phyloP scores from a whole-genome alignment of 2,888 invertebrate genomes.

The Sepioteuthis lessoniana region DNA sequence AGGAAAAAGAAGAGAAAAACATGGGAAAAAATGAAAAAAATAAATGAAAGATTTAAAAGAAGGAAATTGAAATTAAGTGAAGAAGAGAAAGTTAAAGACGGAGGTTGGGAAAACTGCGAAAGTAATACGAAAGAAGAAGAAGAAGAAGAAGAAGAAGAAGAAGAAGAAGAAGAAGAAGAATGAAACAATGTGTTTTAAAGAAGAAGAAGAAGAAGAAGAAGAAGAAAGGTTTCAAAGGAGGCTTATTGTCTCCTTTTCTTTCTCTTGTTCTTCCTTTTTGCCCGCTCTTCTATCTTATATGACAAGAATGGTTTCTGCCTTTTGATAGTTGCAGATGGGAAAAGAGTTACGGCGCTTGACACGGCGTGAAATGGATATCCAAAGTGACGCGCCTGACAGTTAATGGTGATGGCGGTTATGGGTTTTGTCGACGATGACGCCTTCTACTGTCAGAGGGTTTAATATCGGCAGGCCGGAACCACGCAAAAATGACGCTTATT shows the following conservation, averaged over 20 bases:
- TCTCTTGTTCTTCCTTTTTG: neutral
- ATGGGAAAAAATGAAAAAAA: too few relatives aligned
- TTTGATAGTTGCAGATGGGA: neutral
- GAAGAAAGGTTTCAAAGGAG: neutral
- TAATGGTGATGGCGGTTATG: neutral
- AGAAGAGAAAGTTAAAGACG: neutral
- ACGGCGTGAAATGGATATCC: conserved; percentile 11
- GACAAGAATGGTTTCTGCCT: neutral
- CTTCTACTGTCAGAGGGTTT: neutral
- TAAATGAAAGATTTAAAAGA: too few relatives aligned
- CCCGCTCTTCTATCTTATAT: neutral
- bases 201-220: neutral
- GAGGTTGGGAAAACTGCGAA: neutral
- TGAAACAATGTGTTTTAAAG: neutral
- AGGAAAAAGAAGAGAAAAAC: neutral
- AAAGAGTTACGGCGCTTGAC: conserved; percentile 20
- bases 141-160: neutral
- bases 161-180: neutral
- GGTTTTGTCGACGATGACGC: neutral
- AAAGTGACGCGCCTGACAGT: neutral
- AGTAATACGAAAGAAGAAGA: neutral
- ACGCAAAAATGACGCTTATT: neutral
- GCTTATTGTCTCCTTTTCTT: neutral
- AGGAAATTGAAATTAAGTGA: too few relatives aligned
- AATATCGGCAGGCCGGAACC: neutral